Evolutionary conservation across 2,113 vertebrate genomes (phyloP).

Genomic region (Cromileptes altivelis): DNA sequence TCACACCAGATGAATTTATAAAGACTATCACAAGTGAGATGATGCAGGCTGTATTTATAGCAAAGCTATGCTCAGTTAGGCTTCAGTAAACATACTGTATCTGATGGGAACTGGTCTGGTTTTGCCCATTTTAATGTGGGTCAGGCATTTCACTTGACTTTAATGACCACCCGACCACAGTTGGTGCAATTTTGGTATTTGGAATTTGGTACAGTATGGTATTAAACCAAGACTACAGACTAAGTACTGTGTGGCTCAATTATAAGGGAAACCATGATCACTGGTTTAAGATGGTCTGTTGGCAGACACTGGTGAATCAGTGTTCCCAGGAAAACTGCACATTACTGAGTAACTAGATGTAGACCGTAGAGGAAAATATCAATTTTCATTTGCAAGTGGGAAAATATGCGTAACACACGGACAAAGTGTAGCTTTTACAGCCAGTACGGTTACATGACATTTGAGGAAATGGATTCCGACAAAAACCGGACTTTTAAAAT

Average conservation of each 20-base stretch:
- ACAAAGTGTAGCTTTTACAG: not conserved
- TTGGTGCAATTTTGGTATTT: not conserved
- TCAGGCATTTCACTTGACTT: not conserved
- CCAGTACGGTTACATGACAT: no score
- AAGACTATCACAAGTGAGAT: not conserved
- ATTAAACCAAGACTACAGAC: no score
- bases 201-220: not conserved
- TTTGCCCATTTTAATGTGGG: not conserved
- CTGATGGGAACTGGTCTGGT: not conserved
- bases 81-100: not conserved
- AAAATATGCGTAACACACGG: not conserved
- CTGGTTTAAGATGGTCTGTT: not conserved
- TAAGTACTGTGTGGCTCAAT: not conserved
- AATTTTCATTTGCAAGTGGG: not conserved
- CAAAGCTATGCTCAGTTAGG: not conserved
- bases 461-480: no score
- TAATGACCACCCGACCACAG: not conserved
- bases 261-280: not conserved
- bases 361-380: not conserved
- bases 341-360: not conserved
- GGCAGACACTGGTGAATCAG: not conserved
- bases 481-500: no score
- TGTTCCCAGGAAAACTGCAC: not conserved
- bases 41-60: not conserved
- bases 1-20: not conserved